Base-by-base conservation (phyloP, 1,140 invertebrate species). In the Drosophila obscura region DNA sequence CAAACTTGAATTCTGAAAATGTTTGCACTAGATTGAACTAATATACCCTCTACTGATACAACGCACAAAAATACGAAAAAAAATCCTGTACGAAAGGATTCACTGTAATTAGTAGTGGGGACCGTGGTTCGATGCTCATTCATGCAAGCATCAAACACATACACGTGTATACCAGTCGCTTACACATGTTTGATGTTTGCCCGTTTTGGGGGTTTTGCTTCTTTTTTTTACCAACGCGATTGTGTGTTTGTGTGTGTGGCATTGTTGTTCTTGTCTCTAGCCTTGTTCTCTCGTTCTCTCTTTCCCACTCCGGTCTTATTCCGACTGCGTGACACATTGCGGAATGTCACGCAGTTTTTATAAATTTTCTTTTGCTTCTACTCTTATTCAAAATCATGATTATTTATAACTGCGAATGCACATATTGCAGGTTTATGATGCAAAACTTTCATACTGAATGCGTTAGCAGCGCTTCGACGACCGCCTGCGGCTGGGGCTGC, bases 121-220 rank as follows among this genome's bases (percentile, higher is more conserved):
- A 39, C 35, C 35, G 35, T 39, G 35, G 35, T 39, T 39, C 35
- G 11, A 39, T 39, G 31, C 9, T 35, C 31, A 35, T 35, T 35
- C 31, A 35, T 35, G 35, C 80, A 79, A 84, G 50, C 46, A 55
- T 48, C 57, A 68, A 83, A 72, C 50, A 80, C 44, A 66, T 45
- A 75, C 50, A 68, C 58, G 53, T 78, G 65, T 49, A 75, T 61
- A 57, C 28, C 68, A 56, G 58, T n/a, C 56, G 51, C 66, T 65
- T 74, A 81, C 79, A 88, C 79, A 82, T 88, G 80, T 79, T 88
- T 81, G 65, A 44, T 64, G 73, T 78, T 78, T 69, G 83, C 52
- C 78, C 80, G 76, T 72, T 87, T 85, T 65, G 51, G 59, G 59
- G 79, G 43, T 56, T 80, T 73, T 71, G 61, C 49, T 85, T n/a